Conservation (phyloP, 2,888 invertebrate genomes). For the Oscheius sp. region DNA sequence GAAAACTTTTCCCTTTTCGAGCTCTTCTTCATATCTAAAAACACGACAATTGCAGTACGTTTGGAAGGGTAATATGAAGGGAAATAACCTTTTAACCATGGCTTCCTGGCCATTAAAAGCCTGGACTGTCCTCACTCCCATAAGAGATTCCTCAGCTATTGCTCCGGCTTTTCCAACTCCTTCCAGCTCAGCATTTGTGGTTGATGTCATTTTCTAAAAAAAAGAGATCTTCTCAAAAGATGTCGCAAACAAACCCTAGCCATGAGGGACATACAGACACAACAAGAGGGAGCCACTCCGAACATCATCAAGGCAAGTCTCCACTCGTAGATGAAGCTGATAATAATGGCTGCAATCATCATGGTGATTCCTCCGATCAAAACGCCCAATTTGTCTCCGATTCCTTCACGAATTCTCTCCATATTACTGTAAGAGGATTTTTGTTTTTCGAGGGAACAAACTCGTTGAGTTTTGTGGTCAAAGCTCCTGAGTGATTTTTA, state of each 20-base stretch:
- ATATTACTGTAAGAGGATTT: conserved; percentile 39
- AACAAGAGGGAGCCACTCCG: conserved; percentile 56
- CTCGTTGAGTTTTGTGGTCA: conserved; percentile 60
- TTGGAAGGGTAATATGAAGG: neutral
- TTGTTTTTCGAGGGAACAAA: conserved; percentile 19
- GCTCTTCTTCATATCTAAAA: conserved; percentile 41
- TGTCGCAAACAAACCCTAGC: conserved; percentile 47
- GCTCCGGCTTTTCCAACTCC: conserved; percentile 59
- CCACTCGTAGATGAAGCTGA: conserved; percentile 59
- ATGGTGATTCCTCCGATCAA: conserved; percentile 57
- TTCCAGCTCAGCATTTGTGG: conserved; percentile 44
- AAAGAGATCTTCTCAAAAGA: neutral
- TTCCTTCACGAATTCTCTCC: conserved; percentile 58
- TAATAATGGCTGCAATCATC: conserved; percentile 49
- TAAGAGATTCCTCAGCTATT: conserved; percentile 59
- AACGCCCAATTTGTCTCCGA: conserved; percentile 64
- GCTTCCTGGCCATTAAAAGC: conserved; percentile 61
- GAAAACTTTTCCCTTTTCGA: conserved; percentile 49
- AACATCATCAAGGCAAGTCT: conserved; percentile 58
- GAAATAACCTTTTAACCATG: conserved; percentile 46
- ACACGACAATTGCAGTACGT: neutral
- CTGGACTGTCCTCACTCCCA: conserved; percentile 60
- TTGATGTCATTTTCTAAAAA: conserved; percentile 54
- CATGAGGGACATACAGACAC: conserved; percentile 59
- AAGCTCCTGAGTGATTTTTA: conserved; percentile 55